phyloP scores from a whole-genome alignment of 2,888 invertebrate species.

The Teleogryllus oceanicus region DNA sequence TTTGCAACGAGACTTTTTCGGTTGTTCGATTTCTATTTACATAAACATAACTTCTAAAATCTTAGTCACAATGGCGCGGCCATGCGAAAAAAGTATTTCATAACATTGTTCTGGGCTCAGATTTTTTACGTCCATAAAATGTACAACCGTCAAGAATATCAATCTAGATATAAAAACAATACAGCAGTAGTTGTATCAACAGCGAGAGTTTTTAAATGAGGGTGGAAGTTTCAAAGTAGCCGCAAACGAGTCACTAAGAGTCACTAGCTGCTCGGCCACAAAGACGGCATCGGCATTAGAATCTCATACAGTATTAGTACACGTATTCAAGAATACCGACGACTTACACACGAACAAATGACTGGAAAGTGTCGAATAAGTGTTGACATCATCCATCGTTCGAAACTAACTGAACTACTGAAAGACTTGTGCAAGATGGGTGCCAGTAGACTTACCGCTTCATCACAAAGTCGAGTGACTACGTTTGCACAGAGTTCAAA shows the following conservation, averaged over 20 bases:
- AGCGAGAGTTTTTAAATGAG: too few species aligned
- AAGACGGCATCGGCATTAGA: neutral
- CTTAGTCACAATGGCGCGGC: too few species aligned
- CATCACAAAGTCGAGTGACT: neutral
- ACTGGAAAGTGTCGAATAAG: neutral
- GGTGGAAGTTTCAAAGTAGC: too few species aligned
- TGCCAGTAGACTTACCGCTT: neutral
- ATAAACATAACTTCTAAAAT: neutral
- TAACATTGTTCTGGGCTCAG: too few species aligned
- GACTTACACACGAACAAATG: neutral
- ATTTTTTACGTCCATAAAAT: too few species aligned
- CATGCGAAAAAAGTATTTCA: too few species aligned
- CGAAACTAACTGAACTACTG: neutral
- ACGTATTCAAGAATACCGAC: neutral
- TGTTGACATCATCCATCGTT: neutral
- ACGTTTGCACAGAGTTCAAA: neutral
- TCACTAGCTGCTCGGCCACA: neutral
- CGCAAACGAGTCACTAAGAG: too few species aligned
- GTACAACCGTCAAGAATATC: too few species aligned
- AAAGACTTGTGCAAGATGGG: neutral
- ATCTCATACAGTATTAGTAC: neutral
- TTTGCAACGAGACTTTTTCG: neutral
- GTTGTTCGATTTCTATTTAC: neutral
- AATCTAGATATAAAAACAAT: too few species aligned
- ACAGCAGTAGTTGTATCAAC: too few species aligned